A percentile compares a stretch with the other conserved stretches of the same genome.
These are phyloP conservation scores for Drosophila bunnanda DNA, from an alignment of 2,888 invertebrate species.

Conservation along the genomic window DNA sequence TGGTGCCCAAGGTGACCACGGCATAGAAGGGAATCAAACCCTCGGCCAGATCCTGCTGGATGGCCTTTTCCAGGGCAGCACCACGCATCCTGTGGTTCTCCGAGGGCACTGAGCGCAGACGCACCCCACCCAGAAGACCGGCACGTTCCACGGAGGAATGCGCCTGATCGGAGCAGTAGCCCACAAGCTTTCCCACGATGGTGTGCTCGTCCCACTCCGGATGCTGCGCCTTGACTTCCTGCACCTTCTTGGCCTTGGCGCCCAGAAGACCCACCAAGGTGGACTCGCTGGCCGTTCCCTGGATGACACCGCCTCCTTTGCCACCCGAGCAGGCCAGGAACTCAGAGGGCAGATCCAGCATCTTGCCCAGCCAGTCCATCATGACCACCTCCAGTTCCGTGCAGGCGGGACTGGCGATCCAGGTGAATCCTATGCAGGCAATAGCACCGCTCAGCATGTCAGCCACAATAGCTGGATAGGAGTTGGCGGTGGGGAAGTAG, in stretches of 20 bases:
- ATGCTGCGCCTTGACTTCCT: constrained; percentile 88
- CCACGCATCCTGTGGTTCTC: constrained; percentile 91
- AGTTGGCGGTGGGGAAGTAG: constrained; percentile 97
- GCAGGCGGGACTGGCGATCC: constrained; percentile 98
- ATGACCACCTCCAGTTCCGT: constrained; percentile 97
- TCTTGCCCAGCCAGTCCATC: constrained; percentile 98
- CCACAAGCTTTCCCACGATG: constrained; percentile 92
- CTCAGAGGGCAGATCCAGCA: constrained; percentile 93
- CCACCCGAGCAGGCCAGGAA: constrained; percentile 94
- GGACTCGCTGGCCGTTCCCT: constrained; percentile 98
- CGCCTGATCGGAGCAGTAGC: constrained; percentile 94
- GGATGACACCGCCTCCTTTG: constrained; percentile 95
- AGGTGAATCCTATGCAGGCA: constrained; percentile 97
- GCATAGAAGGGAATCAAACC: constrained; percentile 98
- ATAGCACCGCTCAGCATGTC: constrained; percentile 98
- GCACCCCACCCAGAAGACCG: constrained; percentile 94
- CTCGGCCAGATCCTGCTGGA: constrained; percentile 92
- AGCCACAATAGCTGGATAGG: constrained; percentile 96
- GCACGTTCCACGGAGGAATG: constrained; percentile 98
- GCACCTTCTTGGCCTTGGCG: constrained; percentile 91
- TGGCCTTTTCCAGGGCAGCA: constrained; percentile 90
- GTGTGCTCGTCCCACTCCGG: constrained; percentile 91
- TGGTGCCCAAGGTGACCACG: constrained; percentile 96
- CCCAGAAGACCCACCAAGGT: constrained; percentile 96
- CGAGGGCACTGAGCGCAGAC: constrained; percentile 89